phyloP scores from a whole-genome alignment of 2,888 invertebrate genomes.

The Gymnosoma rotundatum region DNA sequence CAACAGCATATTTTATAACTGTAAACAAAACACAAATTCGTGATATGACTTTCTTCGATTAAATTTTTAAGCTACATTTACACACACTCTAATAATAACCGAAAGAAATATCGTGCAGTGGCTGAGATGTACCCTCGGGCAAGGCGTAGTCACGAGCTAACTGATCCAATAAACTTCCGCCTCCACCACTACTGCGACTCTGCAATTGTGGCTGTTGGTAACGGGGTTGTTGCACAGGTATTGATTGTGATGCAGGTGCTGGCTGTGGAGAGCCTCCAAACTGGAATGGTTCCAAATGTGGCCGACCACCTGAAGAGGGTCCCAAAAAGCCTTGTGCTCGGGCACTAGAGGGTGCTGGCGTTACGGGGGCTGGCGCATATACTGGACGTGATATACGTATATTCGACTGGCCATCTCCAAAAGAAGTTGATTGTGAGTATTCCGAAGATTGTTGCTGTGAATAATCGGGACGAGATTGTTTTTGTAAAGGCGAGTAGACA shows the following conservation, averaged over 20 bases:
- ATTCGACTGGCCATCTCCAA: constrained; percentile 79
- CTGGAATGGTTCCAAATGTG: constrained; percentile 76
- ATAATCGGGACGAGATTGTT: constrained; percentile 81
- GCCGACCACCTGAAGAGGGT: constrained; percentile 79
- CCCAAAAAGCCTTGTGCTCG: constrained; percentile 79
- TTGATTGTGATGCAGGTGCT: constrained; percentile 73
- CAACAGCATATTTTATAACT: constrained; percentile 60
- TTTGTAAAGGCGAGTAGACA: constrained; percentile 79
- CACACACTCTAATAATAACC: constrained; percentile 86
- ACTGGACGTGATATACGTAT: constrained; percentile 80
- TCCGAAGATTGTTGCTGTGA: constrained; percentile 74
- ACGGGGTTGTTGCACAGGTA: constrained; percentile 74
- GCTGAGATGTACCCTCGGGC: constrained; percentile 86
- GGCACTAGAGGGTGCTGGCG: constrained; percentile 77
- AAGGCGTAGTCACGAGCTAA: constrained; percentile 91
- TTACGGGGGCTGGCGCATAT: constrained; percentile 78
- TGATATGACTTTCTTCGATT: constrained; percentile 58
- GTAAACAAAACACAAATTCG: constrained; percentile 62
- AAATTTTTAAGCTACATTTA: constrained; percentile 1
- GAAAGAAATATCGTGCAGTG: constrained; percentile 92
- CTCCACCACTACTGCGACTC: constrained; percentile 79
- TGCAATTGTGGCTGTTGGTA: constrained; percentile 74
- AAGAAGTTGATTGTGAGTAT: constrained; percentile 72
- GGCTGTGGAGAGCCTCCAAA: constrained; percentile 74
- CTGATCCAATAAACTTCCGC: constrained; percentile 88